Percentiles rank a stretch among this genome's conserved stretches.
These are phyloP conservation scores for Elmis aenea DNA, from an alignment of 2,888 invertebrate species.

Conservation along the genomic window DNA sequence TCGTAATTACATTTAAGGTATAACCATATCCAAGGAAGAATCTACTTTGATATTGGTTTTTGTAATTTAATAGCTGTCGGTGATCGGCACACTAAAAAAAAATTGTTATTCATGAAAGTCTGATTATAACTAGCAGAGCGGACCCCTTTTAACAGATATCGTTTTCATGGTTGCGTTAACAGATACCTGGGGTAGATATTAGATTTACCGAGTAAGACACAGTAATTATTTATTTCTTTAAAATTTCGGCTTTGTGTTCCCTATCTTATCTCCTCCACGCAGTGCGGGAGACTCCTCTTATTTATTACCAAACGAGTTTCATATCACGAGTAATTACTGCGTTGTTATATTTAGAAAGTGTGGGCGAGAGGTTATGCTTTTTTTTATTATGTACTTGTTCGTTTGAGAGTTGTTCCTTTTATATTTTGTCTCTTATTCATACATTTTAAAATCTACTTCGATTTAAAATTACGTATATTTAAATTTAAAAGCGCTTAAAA, in stretches of 20 bases:
- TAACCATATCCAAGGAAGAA: constrained; percentile 9
- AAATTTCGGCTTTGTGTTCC: constrained; percentile 7
- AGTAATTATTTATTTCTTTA: constrained; percentile 21
- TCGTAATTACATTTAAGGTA: constrained; percentile 12
- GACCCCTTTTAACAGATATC: no score
- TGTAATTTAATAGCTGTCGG: constrained; percentile 10
- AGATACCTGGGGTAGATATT: constrained; percentile 7
- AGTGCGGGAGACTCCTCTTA: constrained; percentile 16
- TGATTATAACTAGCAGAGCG: no score
- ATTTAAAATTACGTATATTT: no score
- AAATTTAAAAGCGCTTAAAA: no score
- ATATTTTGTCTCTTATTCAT: no score
- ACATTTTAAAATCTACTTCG: no score
- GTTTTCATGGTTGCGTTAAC: no score
- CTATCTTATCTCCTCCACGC: constrained; percentile 15
- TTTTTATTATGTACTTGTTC: no score
- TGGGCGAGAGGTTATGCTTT: no score
- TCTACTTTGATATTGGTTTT: constrained; percentile 9
- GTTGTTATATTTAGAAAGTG: constrained; percentile 22
- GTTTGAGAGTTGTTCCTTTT: no score
- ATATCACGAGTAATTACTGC: constrained; percentile 24
- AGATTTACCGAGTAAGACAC: constrained; percentile 15
- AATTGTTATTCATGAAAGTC: no score
- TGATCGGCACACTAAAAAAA: no score
- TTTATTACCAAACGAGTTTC: constrained; percentile 23